A percentile compares a stretch with the other conserved stretches of the same genome.
These are phyloP conservation scores for Oreochromis tanganicae DNA, from an alignment of 2,113 vertebrate species.

Conservation along the genomic window DNA sequence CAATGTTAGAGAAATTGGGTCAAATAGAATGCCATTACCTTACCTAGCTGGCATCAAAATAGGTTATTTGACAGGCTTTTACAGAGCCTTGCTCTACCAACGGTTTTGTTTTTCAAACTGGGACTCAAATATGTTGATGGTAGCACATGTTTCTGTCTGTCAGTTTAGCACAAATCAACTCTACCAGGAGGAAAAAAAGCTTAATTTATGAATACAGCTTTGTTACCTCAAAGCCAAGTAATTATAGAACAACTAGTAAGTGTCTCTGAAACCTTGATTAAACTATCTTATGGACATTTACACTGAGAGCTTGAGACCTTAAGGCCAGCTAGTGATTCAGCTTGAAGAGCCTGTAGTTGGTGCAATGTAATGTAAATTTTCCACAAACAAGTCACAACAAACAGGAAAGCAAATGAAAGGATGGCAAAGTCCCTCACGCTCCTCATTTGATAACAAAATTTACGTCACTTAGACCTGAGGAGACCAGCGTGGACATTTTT, in stretches of 20 bases:
- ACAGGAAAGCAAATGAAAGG: no score
- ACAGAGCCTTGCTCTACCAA: accelerated
- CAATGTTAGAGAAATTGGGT: neutral
- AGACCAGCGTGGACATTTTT: neutral
- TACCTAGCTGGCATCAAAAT: neutral
- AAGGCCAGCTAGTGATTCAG: neutral
- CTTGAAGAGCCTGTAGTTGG: neutral
- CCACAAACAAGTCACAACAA: accelerated
- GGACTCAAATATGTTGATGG: neutral
- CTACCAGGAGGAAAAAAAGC: neutral
- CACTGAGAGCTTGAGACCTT: neutral
- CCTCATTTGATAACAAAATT: neutral
- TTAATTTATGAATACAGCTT: neutral
- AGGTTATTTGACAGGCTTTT: neutral
- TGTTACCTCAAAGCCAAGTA: neutral
- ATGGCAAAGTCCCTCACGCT: accelerated
- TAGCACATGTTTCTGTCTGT: neutral
- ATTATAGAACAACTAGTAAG: neutral
- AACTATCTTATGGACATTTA: neutral
- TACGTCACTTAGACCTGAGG: accelerated
- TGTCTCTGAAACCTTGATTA: neutral
- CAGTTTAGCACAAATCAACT: neutral
- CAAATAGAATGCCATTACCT: neutral
- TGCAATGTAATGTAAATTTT: accelerated
- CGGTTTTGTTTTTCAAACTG: neutral